phyloP scores from a whole-genome alignment of 2,113 vertebrate species.

The Ascaphus truei region DNA sequence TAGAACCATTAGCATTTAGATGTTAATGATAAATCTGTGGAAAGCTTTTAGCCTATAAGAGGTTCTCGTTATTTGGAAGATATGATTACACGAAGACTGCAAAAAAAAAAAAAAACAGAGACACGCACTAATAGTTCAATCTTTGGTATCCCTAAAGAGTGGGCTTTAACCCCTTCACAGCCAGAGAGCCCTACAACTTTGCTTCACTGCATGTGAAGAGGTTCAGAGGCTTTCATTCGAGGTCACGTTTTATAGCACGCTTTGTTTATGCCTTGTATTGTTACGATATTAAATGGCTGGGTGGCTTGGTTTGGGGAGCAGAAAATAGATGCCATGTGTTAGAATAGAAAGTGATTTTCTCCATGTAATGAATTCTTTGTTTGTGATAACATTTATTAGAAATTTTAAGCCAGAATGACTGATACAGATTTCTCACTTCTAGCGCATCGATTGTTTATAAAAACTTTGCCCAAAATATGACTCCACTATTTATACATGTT shows the following conservation, averaged over 20 bases:
- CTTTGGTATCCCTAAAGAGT: background rate
- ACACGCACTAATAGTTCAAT: constrained; percentile 3
- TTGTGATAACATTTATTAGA: background rate
- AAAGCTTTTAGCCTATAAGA: constrained; percentile 53
- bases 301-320: background rate
- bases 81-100: background rate
- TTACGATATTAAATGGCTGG: background rate
- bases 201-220: background rate
- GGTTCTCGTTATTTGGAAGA: constrained; percentile 43
- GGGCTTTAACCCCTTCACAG: background rate
- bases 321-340: background rate
- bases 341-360: background rate
- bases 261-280: background rate
- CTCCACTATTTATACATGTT: too few species aligned
- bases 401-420: background rate
- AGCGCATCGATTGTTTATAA: background rate
- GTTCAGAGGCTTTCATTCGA: background rate
- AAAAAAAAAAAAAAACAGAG: constrained; percentile 9
- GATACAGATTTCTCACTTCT: background rate
- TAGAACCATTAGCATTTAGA: constrained; percentile 59
- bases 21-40: constrained; percentile 63
- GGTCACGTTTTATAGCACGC: background rate
- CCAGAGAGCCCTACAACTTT: background rate
- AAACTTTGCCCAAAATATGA: too few species aligned
- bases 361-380: background rate